Evolutionary conservation across 2,113 vertebrate species (phyloP), one percentile per base, ranked within the genome.

Genomic region (Alexandromys fortis): DNA sequence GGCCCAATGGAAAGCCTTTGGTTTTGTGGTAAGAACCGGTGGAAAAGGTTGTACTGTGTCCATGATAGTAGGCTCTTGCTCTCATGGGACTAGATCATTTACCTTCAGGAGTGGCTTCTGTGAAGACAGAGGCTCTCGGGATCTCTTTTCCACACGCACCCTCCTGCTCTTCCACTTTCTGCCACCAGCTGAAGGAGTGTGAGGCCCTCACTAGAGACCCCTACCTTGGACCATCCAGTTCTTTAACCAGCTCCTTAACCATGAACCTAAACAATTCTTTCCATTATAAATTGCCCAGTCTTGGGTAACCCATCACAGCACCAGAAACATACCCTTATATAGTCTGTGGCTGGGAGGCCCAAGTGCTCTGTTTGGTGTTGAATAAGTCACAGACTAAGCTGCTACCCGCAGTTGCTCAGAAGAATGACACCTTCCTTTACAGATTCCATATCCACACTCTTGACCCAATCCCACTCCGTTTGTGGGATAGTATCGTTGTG

Each of bases 321-420:
- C 17, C 55, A n/a, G 65, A 47, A 61, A 47, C 30, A 24, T 33
- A 19, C 63, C 26, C 6, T 47, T 22, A 1, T 14, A 7, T 22
- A 3, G 12, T 35, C 11, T 3, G 0, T 1, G 78, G 3, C 28
- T 3, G n/a, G 38, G 58, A 26, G n/a, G 24, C 38, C 12, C 24
- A 42, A 22, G 55, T 65, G 65, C 42, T 33, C 22, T n/a, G 3
- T 30, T 35, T 11, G 28, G 55, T 38, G 67, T n/a, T 52, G 45
- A 26, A 9, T 52, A 16, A 52, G 30, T 17, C 45, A 26, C 33
- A 21, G 17, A 21, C 83, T 33, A 11, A 61, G 79, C 73, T 42
- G 52, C 79, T 61, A 42, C 38, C 3, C 30, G 38, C 3, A 24
- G 30, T 35, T 10, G 67, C 26, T 47, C 19, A 10, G 5, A 5